phyloP scores from a whole-genome alignment of 2,888 invertebrate genomes.

The Epsilonema sp. region DNA sequence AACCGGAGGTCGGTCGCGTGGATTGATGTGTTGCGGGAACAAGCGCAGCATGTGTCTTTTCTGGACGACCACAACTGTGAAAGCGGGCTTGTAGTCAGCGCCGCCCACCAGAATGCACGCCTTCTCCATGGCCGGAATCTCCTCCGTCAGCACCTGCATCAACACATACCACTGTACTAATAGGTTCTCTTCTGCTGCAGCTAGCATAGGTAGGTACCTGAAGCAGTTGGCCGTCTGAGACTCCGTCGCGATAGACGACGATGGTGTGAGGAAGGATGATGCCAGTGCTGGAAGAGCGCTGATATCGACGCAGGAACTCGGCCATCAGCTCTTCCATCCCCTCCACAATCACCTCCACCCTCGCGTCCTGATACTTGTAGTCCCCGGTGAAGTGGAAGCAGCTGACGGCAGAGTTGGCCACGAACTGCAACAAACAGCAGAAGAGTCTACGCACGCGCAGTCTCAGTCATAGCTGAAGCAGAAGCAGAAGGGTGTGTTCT shows the following conservation, averaged over 20 bases:
- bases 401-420: not conserved
- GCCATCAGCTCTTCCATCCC: not conserved
- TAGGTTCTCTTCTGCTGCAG: no score
- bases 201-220: no score
- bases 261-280: not conserved
- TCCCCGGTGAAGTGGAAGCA: not conserved
- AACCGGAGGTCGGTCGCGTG: no score
- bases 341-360: not conserved
- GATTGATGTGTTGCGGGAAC: not conserved
- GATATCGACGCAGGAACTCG: not conserved
- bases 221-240: not conserved
- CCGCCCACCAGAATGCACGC: not conserved
- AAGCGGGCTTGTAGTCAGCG: not conserved
- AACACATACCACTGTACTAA: not conserved
- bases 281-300: not conserved
- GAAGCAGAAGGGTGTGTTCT: not conserved
- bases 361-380: not conserved
- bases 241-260: constrained; percentile 1
- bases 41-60: not conserved
- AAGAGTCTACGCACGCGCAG: no score
- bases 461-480: no score
- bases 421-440: not conserved
- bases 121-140: not conserved
- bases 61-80: not conserved
- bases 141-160: not conserved